Evolutionary conservation across 1,140 invertebrate genomes (phyloP).

Genomic region (Luehdorfia chinensis): DNA sequence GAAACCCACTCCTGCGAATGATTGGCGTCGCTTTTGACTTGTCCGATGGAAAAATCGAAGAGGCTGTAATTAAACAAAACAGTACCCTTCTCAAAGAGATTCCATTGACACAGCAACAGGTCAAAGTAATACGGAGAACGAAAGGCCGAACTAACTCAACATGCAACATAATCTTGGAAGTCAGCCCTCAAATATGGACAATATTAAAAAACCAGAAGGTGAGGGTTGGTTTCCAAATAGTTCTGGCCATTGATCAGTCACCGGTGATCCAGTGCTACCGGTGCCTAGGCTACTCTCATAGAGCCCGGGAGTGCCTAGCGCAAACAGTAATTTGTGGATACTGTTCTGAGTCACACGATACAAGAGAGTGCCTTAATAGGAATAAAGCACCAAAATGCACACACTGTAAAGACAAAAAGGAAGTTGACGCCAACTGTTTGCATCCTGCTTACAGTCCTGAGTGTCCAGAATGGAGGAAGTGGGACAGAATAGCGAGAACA

Average conservation of each 20-base stretch:
- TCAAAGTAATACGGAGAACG: too few species aligned
- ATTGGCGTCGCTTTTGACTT: too few species aligned
- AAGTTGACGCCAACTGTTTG: too few species aligned
- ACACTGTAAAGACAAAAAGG: background rate
- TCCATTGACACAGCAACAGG: too few species aligned
- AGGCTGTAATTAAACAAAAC: too few species aligned
- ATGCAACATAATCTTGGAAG: conserved; percentile 3
- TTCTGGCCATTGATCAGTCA: conserved; percentile 1
- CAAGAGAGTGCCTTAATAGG: background rate
- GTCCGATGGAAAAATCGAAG: too few species aligned
- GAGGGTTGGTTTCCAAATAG: conserved; percentile 1
- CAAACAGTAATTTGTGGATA: background rate
- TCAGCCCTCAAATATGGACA: background rate
- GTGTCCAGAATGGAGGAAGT: too few species aligned
- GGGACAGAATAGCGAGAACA: too few species aligned
- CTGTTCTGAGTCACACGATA: background rate
- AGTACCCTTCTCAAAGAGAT: too few species aligned
- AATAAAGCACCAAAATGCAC: background rate
- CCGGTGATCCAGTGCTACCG: conserved; percentile 1
- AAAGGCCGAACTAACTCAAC: background rate
- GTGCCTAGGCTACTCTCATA: conserved; percentile 2
- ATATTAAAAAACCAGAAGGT: background rate
- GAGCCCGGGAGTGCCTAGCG: background rate
- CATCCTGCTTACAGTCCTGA: background rate
- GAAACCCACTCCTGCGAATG: too few species aligned